A percentile compares a stretch with the other conserved stretches of the same genome.
Conservation (phyloP, 2,797 vertebrate genomes). For the Silurus aristotelis region DNA sequence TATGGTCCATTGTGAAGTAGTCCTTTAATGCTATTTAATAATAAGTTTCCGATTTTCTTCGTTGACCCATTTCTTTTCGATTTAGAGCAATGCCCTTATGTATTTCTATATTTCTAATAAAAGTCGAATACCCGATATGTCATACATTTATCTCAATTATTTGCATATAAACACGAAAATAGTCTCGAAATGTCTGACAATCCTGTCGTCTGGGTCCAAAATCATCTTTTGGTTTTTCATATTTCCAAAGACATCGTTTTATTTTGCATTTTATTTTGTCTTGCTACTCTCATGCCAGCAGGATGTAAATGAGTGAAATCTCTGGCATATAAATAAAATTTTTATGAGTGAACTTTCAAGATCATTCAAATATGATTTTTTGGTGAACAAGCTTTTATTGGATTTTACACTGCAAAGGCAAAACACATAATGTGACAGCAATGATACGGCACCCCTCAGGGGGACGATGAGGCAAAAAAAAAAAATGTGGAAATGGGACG, state of each 20-base stretch:
- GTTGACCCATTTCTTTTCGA: background rate
- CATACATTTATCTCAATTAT: background rate
- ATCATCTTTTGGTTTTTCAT: background rate
- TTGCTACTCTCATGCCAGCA: background rate
- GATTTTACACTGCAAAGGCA: conserved; percentile 14
- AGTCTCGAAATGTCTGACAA: background rate
- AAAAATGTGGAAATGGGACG: background rate
- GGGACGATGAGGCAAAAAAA: background rate
- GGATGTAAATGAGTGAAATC: conserved; percentile 9
- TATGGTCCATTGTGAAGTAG: background rate
- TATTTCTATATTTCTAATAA: no score
- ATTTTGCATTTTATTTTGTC: background rate
- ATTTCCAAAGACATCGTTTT: conserved; percentile 4
- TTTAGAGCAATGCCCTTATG: background rate
- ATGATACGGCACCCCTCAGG: conserved; percentile 23
- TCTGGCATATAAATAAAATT: conserved; percentile 1
- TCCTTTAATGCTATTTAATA: background rate
- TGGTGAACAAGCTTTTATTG: background rate
- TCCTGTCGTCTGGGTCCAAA: background rate
- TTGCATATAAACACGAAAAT: background rate
- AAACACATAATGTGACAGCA: conserved; percentile 24
- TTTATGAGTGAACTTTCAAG: background rate
- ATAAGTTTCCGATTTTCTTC: background rate
- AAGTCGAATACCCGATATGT: background rate
- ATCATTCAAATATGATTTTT: background rate